Base-by-base conservation (phyloP, 1,140 invertebrate species). In the Caerostris extrusa region DNA sequence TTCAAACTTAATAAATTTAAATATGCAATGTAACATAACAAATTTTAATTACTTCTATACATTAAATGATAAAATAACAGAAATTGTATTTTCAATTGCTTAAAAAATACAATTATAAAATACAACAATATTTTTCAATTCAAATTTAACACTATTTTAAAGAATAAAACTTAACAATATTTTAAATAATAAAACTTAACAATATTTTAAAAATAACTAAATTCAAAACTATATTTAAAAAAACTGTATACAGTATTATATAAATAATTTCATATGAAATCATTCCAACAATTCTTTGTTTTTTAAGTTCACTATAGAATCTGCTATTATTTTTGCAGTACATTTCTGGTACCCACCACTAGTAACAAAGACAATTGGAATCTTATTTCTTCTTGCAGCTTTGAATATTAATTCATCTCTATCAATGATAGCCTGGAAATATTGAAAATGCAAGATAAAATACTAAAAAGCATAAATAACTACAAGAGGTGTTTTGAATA, bases 321-420 rank as follows among this genome's bases (percentile, higher is more conserved):
- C 97, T 0, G 98, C 97, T 89, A 98, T 98, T 92, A 98, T 97
- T 95, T 96, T 96, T 2, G 98, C 98, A 3, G 98, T 98, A 91
- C 96, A 96, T 93, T 97, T 97, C 81, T 97, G 96, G 96, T 98
- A 98, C 2, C 98, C 98, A 8, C 98, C 98, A 95, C 98, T 98
- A 0, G 98, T 98, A 19, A 98, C 95, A 98, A 98, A 98, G 3
- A 98, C 97, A 77, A 98, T 97, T 2, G 98, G 98, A 94, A 98
- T 97, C 12, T 96, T 95, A 17, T 96, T 95, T 7, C 97, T 94
- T 91, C 97, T 96, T 64, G 97, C 97, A 94, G 97, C 97, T 94
- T 97, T 96, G 95, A 98, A 99, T 4, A 99, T 98, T 57, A 98
- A 96, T 96, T 98, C 97, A 96, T 99, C 98, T 94, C 98, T 96